These are phyloP conservation scores for Neria commutata DNA, from an alignment of 2,888 invertebrate species.

Conservation along the genomic window DNA sequence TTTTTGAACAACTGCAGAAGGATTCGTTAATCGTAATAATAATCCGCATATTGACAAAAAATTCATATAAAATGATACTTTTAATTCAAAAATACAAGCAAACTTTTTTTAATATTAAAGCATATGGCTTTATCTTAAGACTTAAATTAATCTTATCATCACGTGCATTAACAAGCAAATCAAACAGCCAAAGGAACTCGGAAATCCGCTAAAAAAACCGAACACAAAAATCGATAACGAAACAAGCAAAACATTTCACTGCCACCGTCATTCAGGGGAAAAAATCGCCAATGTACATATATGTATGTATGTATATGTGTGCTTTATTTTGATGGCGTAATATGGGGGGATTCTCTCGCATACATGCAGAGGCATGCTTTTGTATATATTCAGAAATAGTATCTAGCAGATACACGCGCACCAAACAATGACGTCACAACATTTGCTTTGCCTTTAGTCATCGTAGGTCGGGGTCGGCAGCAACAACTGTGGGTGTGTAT, in stretches of 20 bases:
- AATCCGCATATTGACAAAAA: no score
- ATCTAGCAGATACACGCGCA: background rate
- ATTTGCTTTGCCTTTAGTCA: slow-evolving; percentile 8
- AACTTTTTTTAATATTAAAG: no score
- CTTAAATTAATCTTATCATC: no score
- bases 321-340: background rate
- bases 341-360: background rate
- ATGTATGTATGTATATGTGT: background rate
- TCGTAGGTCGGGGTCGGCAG: slow-evolving; percentile 21
- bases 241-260: background rate
- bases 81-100: no score
- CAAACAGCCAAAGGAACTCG: no score
- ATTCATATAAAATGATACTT: no score
- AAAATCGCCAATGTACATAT: background rate
- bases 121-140: no score
- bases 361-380: background rate
- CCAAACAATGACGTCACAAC: background rate
- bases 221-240: background rate
- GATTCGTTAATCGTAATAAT: no score
- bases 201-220: background rate
- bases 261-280: background rate
- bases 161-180: no score
- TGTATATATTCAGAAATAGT: background rate
- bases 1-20: no score
- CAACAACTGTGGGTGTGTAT: slow-evolving; percentile 3